Conservation (phyloP, 2,797 vertebrate species). For the Centropyge bicolor region DNA sequence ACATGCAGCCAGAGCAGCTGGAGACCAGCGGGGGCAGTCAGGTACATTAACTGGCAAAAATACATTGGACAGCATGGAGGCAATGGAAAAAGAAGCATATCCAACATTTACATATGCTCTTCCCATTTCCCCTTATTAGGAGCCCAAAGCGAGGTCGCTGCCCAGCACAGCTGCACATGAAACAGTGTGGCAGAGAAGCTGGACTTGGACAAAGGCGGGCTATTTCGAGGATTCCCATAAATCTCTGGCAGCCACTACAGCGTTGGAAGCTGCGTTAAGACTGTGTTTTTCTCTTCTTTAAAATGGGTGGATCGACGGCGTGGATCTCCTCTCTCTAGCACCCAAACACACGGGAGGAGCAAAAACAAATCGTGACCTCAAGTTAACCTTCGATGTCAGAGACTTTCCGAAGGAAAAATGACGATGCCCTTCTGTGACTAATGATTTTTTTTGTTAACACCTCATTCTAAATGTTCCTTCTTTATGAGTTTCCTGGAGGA, state of each 20-base stretch:
- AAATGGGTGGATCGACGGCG: too few relatives aligned
- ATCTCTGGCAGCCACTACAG: slow-evolving; percentile 46
- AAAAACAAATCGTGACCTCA: slow-evolving; percentile 37
- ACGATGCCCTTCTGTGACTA: not conserved
- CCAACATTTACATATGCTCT: slow-evolving; percentile 65
- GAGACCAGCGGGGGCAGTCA: slow-evolving; percentile 17
- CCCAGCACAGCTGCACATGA: slow-evolving; percentile 74
- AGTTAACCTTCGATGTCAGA: slow-evolving; percentile 32
- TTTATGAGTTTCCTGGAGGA: not conserved
- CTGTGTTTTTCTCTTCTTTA: not conserved
- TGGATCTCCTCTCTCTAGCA: not conserved
- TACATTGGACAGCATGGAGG: slow-evolving; percentile 18
- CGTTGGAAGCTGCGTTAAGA: slow-evolving; percentile 14
- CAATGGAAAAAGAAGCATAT: slow-evolving; percentile 51
- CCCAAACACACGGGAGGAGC: slow-evolving; percentile 7
- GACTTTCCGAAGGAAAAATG: slow-evolving; percentile 15
- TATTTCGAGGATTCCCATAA: slow-evolving; percentile 78
- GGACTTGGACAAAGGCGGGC: slow-evolving; percentile 56
- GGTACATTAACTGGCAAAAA: slow-evolving; percentile 14
- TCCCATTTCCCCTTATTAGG: slow-evolving; percentile 67
- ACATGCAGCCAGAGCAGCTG: slow-evolving; percentile 47
- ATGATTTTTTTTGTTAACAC: not conserved
- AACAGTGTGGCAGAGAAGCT: slow-evolving; percentile 45
- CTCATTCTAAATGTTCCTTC: not conserved
- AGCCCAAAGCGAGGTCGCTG: slow-evolving; percentile 52